Conservation (phyloP, 1,140 invertebrate species). For the Drosophila repletoides region DNA sequence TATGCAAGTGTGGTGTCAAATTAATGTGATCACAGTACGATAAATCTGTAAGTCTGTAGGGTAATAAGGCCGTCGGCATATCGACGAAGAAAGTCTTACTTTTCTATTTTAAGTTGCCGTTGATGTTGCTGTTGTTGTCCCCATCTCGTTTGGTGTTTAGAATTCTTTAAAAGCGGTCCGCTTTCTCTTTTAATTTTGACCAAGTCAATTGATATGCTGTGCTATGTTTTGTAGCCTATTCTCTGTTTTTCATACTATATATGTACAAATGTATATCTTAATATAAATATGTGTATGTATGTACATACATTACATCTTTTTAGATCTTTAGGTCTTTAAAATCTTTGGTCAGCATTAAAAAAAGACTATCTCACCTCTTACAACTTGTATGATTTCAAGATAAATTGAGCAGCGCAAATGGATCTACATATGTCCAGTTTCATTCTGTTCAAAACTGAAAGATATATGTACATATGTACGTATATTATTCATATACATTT, state of each 20-base stretch:
- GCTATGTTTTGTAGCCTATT: slow-evolving; percentile 50
- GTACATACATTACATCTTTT: neutral
- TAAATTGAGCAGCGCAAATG: too few species aligned
- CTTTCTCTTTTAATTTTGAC: slow-evolving; percentile 78
- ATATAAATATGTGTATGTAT: neutral
- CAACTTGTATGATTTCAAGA: too few species aligned
- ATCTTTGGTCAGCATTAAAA: too few species aligned
- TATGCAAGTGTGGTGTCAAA: too few species aligned
- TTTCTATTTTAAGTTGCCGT: slow-evolving; percentile 37
- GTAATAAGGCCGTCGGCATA: too few species aligned
- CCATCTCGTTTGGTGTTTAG: slow-evolving; percentile 61
- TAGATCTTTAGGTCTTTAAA: too few species aligned
- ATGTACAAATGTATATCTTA: neutral
- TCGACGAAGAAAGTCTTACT: too few species aligned
- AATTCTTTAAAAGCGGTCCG: slow-evolving; percentile 66
- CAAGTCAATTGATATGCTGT: slow-evolving; percentile 74
- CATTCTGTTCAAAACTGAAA: too few species aligned
- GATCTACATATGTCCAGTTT: too few species aligned
- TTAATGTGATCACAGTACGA: too few species aligned
- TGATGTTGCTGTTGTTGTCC: slow-evolving; percentile 28
- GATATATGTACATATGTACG: neutral
- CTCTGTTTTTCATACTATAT: neutral
- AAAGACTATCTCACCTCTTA: too few species aligned
- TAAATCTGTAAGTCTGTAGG: too few species aligned
- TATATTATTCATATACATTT: neutral